phyloP scores from a whole-genome alignment of 1,140 invertebrate genomes.

The Agrilus planipennis region DNA sequence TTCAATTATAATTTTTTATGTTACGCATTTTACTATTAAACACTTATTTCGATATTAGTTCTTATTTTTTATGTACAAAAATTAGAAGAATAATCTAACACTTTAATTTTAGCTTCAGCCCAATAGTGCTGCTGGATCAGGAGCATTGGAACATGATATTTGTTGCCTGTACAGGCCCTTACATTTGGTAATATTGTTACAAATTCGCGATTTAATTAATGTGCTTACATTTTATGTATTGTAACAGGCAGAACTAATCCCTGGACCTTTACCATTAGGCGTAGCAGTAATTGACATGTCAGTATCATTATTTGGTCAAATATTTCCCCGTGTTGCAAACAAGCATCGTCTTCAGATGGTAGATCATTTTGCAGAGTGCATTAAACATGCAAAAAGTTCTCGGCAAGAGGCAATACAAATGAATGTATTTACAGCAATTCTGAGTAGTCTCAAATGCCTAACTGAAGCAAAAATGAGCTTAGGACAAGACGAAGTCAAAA shows the following conservation, averaged over 20 bases:
- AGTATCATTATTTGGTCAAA: constrained; percentile 82
- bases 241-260: constrained; percentile 45
- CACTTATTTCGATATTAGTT: no score
- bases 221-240: background rate
- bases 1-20: no score
- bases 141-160: constrained; percentile 90
- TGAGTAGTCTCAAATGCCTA: constrained; percentile 79
- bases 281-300: constrained; percentile 94
- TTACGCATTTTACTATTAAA: no score
- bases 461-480: constrained; percentile 77
- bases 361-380: constrained; percentile 91
- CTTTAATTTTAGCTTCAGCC: constrained; percentile 71
- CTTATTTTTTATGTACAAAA: no score
- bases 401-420: constrained; percentile 92
- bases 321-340: constrained; percentile 87
- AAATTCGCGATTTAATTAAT: constrained; percentile 3
- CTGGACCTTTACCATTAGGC: constrained; percentile 86
- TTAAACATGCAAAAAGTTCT: constrained; percentile 81
- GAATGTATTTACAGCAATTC: constrained; percentile 89
- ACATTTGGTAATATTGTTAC: no score
- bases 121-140: constrained; percentile 86
- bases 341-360: constrained; percentile 95
- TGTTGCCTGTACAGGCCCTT: constrained; percentile 71
- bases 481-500: constrained; percentile 83
- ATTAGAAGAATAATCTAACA: no score